phyloP scores from a whole-genome alignment of 1,140 invertebrate species.

The Anastrepha obliqua region DNA sequence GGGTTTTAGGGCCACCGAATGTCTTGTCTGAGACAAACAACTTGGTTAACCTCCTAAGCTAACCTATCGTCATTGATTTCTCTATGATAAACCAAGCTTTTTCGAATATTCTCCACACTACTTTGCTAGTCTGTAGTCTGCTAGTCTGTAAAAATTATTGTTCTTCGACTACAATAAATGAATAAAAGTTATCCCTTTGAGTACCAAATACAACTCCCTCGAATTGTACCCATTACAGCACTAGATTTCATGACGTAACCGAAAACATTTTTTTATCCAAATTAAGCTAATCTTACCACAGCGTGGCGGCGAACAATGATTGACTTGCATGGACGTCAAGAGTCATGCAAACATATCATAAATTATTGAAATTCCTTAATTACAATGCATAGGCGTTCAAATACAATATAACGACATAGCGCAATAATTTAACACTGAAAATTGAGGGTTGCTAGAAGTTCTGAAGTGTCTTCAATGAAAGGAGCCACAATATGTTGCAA shows the following conservation, averaged over 20 bases:
- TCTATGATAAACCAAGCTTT: too few species aligned
- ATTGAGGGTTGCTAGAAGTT: conserved; percentile 14
- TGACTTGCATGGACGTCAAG: background rate
- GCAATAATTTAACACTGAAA: background rate
- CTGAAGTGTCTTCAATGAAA: background rate
- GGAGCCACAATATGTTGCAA: conserved; percentile 5
- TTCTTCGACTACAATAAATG: too few species aligned
- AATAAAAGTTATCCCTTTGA: too few species aligned
- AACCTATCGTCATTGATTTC: too few species aligned
- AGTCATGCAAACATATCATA: conserved; percentile 36
- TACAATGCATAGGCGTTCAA: background rate
- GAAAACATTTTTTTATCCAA: background rate
- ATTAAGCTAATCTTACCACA: conserved; percentile 30
- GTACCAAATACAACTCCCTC: too few species aligned
- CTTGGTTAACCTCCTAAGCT: too few species aligned
- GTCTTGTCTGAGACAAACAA: too few species aligned
- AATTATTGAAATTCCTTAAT: conserved; percentile 41
- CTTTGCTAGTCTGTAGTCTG: too few species aligned
- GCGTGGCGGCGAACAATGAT: conserved; percentile 4
- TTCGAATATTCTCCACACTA: too few species aligned
- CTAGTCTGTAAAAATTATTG: too few species aligned
- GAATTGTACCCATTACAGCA: background rate
- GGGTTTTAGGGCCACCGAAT: too few species aligned
- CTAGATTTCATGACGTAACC: background rate
- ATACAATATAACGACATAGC: background rate